phyloP scores from a whole-genome alignment of 2,888 invertebrate species.

The Macroteleia sp. region DNA sequence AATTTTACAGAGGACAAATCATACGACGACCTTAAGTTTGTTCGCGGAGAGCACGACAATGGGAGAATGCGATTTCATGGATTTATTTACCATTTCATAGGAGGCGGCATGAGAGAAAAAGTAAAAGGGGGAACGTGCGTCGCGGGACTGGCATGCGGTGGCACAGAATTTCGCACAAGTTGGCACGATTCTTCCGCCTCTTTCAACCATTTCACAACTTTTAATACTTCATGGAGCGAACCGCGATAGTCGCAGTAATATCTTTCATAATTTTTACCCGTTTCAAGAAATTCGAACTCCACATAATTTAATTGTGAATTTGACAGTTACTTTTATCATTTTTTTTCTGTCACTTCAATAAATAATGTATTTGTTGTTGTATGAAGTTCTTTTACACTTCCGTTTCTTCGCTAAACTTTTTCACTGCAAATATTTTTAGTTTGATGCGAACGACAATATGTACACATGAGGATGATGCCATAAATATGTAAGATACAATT shows the following conservation, averaged over 20 bases:
- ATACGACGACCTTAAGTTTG: constrained; percentile 66
- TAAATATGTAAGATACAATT: constrained; percentile 48
- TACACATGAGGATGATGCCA: constrained; percentile 11
- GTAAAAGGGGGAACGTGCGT: constrained; percentile 27
- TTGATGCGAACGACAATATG: constrained; percentile 14
- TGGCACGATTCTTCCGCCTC: constrained; percentile 70
- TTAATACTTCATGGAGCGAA: constrained; percentile 75
- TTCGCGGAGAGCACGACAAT: constrained; percentile 64
- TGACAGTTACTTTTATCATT: too few species aligned
- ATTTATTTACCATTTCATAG: constrained; percentile 59
- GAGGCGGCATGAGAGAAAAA: constrained; percentile 6
- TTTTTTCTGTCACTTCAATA: neutral
- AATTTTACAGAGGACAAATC: constrained; percentile 61
- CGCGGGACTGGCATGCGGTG: constrained; percentile 60
- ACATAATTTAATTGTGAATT: too few species aligned
- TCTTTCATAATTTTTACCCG: constrained; percentile 19
- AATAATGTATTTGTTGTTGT: constrained; percentile 1
- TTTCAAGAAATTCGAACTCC: too few species aligned
- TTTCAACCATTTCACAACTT: constrained; percentile 76
- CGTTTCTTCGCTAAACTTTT: constrained; percentile 1
- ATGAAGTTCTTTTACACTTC: neutral
- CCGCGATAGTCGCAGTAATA: constrained; percentile 19
- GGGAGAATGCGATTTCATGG: constrained; percentile 38
- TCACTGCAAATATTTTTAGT: too few species aligned
- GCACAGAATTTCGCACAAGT: constrained; percentile 66